phyloP scores from a whole-genome alignment of 2,797 vertebrate species.

The Eupleurogrammus muticus region DNA sequence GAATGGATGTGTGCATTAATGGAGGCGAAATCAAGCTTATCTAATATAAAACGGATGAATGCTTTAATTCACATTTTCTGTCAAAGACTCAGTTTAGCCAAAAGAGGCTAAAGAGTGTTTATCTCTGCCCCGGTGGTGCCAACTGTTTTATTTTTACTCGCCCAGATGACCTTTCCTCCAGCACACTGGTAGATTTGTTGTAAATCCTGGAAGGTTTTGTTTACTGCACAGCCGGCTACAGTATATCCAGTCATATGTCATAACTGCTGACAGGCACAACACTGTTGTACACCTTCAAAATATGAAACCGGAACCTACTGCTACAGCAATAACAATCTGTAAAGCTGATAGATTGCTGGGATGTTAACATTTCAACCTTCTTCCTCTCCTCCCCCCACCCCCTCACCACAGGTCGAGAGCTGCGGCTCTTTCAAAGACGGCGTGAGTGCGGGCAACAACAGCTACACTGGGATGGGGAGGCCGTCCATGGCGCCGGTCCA shows the following conservation, averaged over 20 bases:
- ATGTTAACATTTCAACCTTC: conserved; percentile 46
- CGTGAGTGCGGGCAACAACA: conserved; percentile 85
- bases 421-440: conserved; percentile 80
- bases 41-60: conserved; percentile 45
- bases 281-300: conserved; percentile 11
- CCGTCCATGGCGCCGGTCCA: conserved; percentile 86
- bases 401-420: conserved; percentile 74
- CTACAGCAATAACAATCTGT: conserved; percentile 25
- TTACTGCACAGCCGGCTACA: conserved; percentile 36
- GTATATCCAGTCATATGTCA: conserved; percentile 37
- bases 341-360: conserved; percentile 35
- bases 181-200: conserved; percentile 29
- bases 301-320: conserved; percentile 33
- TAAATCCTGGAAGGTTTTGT: conserved; percentile 36
- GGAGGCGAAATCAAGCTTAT: conserved; percentile 38
- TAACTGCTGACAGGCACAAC: conserved; percentile 34
- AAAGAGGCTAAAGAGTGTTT: conserved; percentile 12
- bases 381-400: conserved; percentile 28
- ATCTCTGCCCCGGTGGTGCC: conserved; percentile 26
- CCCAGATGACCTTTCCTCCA: conserved; percentile 24
- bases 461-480: conserved; percentile 82
- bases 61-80: conserved; percentile 43
- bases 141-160: conserved; percentile 43
- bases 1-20: conserved; percentile 49
- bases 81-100: conserved; percentile 29